A percentile compares a stretch with the other conserved stretches of the same genome.
Conservation (phyloP, 2,113 vertebrate genomes). For the Dryoscopus gambensis region DNA sequence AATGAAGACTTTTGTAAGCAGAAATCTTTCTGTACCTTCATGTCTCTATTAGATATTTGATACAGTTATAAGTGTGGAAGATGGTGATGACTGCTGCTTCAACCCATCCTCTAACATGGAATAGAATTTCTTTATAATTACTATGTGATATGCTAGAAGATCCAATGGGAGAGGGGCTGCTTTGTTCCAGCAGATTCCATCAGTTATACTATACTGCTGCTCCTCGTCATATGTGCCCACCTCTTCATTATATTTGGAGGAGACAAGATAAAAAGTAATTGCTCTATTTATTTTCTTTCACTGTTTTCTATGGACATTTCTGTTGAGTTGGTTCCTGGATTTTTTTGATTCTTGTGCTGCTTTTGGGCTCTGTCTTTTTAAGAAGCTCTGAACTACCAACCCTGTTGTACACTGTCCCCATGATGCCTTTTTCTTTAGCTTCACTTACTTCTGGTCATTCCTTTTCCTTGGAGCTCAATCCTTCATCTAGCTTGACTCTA, state of each 20-base stretch:
- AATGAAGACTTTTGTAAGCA: not conserved
- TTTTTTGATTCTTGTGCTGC: not conserved
- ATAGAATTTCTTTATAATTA: not conserved
- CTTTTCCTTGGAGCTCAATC: not conserved
- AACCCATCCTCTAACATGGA: not conserved
- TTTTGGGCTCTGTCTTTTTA: not conserved
- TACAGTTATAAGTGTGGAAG: not conserved
- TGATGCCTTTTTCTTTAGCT: not conserved
- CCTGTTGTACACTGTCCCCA: not conserved
- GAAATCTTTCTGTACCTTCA: not conserved
- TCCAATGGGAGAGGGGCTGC: not conserved
- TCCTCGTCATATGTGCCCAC: not conserved
- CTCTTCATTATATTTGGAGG: not conserved
- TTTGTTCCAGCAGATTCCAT: not conserved
- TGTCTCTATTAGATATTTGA: not conserved
- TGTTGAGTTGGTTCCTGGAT: not conserved
- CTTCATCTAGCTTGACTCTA: not conserved
- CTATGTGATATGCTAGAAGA: not conserved
- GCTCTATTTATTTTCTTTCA: not conserved
- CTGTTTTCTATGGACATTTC: not conserved
- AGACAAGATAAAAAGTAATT: not conserved
- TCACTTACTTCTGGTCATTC: not conserved
- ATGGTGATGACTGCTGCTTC: not conserved
- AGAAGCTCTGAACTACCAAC: not conserved
- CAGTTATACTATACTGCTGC: not conserved